Percentiles rank a stretch among this genome's conserved stretches.
Evolutionary conservation across 2,888 invertebrate genomes (phyloP).

Genomic region (Ennomos erosarius): DNA sequence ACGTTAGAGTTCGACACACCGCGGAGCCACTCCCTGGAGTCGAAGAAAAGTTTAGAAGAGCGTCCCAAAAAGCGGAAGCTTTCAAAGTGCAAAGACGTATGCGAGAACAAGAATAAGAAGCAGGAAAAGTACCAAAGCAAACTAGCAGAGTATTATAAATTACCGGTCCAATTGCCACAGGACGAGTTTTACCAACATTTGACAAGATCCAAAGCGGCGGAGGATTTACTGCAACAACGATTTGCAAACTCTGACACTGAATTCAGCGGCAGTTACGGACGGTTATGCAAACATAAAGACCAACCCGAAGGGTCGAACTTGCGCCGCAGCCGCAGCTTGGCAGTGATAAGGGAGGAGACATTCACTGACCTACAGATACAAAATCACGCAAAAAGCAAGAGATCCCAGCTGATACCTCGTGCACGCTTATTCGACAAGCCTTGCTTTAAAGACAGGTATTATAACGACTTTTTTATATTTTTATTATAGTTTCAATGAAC

Average conservation of each 20-base stretch:
- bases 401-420: slow-evolving; percentile 92
- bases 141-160: slow-evolving; percentile 78
- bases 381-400: slow-evolving; percentile 86
- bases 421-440: slow-evolving; percentile 91
- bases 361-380: slow-evolving; percentile 89
- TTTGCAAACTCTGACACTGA: slow-evolving; percentile 79
- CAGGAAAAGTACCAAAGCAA: slow-evolving; percentile 81
- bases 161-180: slow-evolving; percentile 77
- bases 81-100: slow-evolving; percentile 67
- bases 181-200: slow-evolving; percentile 82
- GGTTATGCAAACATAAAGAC: slow-evolving; percentile 80
- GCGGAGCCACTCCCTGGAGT: slow-evolving; percentile 69
- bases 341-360: slow-evolving; percentile 91
- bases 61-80: slow-evolving; percentile 78
- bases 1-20: slow-evolving; percentile 79
- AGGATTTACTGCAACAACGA: slow-evolving; percentile 75
- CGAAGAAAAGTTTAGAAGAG: slow-evolving; percentile 73
- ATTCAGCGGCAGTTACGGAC: slow-evolving; percentile 79
- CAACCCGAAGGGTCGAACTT: slow-evolving; percentile 82
- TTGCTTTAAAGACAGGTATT: slow-evolving; percentile 89
- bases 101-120: slow-evolving; percentile 73
- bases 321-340: slow-evolving; percentile 89
- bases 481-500: no score
- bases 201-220: slow-evolving; percentile 77
- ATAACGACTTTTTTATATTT: slow-evolving; percentile 12